Conservation (phyloP, 2,888 invertebrate species). For the Sarcophaga subvicina region DNA sequence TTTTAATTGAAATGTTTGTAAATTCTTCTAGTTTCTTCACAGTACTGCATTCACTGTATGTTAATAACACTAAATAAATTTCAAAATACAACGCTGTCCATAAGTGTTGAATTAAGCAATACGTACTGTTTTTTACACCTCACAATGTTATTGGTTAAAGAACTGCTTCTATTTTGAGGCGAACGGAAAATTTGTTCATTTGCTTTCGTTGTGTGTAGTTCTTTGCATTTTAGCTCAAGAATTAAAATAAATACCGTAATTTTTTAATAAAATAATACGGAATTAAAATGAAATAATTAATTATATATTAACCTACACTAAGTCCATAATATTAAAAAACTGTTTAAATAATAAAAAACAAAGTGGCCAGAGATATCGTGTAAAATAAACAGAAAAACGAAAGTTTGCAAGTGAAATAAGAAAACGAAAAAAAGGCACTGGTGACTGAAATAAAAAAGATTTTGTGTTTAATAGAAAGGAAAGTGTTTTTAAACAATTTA, state of each 20-base stretch:
- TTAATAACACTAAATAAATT: neutral
- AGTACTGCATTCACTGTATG: conserved; percentile 19
- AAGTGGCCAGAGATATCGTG: conserved; percentile 7
- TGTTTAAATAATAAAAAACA: conserved; percentile 1
- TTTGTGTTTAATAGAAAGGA: conserved; percentile 35
- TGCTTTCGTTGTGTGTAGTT: conserved; percentile 70
- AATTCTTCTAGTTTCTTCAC: conserved; percentile 39
- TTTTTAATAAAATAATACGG: conserved; percentile 44
- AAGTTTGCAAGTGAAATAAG: conserved; percentile 45
- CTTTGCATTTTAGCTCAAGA: conserved; percentile 69
- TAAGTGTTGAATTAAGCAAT: conserved; percentile 30
- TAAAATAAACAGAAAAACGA: conserved; percentile 36
- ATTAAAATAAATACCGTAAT: conserved; percentile 65
- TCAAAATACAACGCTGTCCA: conserved; percentile 50
- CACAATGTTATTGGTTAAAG: conserved; percentile 68
- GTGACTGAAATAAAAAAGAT: conserved; percentile 34
- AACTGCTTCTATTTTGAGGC: conserved; percentile 74
- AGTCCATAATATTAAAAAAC: neutral
- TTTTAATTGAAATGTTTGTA: conserved; percentile 31
- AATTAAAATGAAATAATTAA: conserved; percentile 56
- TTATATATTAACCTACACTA: neutral
- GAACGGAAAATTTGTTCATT: conserved; percentile 74
- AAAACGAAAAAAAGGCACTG: conserved; percentile 7
- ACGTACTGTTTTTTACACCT: conserved; percentile 60
- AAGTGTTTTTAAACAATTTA: conserved; percentile 42